These are phyloP conservation scores for Cantharis lateralis DNA, from an alignment of 2,888 invertebrate species.

Conservation along the genomic window DNA sequence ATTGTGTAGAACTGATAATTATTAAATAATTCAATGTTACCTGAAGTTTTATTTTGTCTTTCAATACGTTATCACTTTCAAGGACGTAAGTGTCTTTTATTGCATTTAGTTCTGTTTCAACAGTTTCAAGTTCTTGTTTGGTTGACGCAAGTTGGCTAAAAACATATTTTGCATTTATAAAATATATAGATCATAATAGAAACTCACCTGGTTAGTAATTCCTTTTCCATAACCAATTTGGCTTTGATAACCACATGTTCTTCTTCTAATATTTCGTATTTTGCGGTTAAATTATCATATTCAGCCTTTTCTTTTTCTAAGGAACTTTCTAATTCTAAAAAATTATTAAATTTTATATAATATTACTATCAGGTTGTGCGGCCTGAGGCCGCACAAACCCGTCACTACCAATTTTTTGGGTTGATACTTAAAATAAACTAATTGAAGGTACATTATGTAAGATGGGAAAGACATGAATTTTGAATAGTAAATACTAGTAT, in stretches of 20 bases:
- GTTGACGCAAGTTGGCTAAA: slow-evolving; percentile 65
- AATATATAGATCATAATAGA: neutral
- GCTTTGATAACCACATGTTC: slow-evolving; percentile 84
- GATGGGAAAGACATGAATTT: no score
- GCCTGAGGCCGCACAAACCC: no score
- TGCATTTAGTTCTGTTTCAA: slow-evolving; percentile 68
- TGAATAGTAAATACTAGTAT: no score
- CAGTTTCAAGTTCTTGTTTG: slow-evolving; percentile 65
- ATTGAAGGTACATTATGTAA: no score
- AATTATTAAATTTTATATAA: neutral
- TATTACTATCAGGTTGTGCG: no score
- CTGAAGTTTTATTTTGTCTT: slow-evolving; percentile 73
- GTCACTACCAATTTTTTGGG: no score
- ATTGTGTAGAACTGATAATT: neutral
- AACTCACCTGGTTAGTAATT: slow-evolving; percentile 71
- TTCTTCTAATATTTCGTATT: slow-evolving; percentile 83
- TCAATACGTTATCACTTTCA: slow-evolving; percentile 72
- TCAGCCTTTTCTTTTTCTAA: slow-evolving; percentile 71
- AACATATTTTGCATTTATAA: slow-evolving; percentile 29
- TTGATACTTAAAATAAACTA: no score
- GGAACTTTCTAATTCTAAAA: slow-evolving; percentile 70
- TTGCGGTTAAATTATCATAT: slow-evolving; percentile 78
- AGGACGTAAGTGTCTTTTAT: slow-evolving; percentile 67
- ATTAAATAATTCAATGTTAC: slow-evolving; percentile 50
- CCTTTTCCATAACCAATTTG: slow-evolving; percentile 80